A percentile compares a stretch with the other conserved stretches of the same genome.
These are phyloP conservation scores for Melanostoma scalare DNA, from an alignment of 2,888 invertebrate species.

Conservation along the genomic window DNA sequence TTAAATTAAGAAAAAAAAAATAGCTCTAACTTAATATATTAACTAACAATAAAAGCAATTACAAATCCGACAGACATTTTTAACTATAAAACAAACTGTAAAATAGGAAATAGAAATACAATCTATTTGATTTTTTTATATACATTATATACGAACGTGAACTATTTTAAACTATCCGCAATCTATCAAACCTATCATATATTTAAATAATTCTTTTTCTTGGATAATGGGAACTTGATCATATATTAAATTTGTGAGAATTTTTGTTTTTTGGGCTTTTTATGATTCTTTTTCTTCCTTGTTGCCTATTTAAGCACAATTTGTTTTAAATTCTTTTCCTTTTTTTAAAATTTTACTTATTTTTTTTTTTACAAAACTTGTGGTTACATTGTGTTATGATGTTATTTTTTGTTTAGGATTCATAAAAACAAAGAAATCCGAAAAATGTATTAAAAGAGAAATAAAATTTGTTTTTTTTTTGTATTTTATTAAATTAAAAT, in stretches of 20 bases:
- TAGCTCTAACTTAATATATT: conserved; percentile 60
- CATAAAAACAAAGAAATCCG: conserved; percentile 15
- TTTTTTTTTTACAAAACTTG: conserved; percentile 28
- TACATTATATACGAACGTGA: conserved; percentile 10
- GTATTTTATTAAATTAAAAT: neutral
- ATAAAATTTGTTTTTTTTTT: conserved; percentile 4
- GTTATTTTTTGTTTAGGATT: conserved; percentile 41
- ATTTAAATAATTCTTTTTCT: conserved; percentile 24
- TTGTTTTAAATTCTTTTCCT: conserved; percentile 54
- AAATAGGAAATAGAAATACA: conserved; percentile 49
- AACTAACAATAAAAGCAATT: conserved; percentile 50
- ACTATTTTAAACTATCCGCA: conserved; percentile 43
- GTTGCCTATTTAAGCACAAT: conserved; percentile 48
- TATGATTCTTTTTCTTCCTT: conserved; percentile 40
- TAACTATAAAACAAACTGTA: conserved; percentile 51
- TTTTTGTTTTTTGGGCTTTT: conserved; percentile 28
- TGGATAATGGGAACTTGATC: no score
- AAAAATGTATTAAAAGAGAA: conserved; percentile 44
- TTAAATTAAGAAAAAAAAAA: conserved; percentile 48
- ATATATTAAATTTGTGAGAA: no score
- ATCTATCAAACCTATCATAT: neutral
- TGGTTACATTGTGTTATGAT: conserved; percentile 45
- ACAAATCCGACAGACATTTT: conserved; percentile 42
- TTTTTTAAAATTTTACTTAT: conserved; percentile 25
- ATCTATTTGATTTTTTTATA: conserved; percentile 39